A percentile compares a stretch with the other conserved stretches of the same genome.
phyloP scores from a whole-genome alignment of 1,140 invertebrate species.

The Galendromus occidentalis region DNA sequence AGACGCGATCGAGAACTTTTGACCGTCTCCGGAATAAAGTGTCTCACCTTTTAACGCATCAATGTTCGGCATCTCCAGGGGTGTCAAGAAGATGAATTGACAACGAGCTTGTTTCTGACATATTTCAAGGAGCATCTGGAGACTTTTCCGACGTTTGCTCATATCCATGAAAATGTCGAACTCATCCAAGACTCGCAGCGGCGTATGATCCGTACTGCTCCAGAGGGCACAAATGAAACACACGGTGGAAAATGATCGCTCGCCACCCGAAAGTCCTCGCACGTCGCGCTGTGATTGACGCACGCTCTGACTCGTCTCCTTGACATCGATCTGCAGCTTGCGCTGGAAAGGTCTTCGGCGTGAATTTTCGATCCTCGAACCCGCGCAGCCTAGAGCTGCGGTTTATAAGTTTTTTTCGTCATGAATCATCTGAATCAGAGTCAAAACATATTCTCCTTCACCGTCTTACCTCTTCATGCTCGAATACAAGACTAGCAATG shows the following conservation, averaged over 20 bases:
- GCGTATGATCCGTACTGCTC: slow-evolving; percentile 57
- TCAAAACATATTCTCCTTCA: too few species aligned
- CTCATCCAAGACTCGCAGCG: slow-evolving; percentile 89
- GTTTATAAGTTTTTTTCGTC: too few species aligned
- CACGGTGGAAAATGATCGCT: slow-evolving; percentile 81
- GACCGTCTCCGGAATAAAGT: too few species aligned
- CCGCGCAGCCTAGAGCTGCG: too few species aligned
- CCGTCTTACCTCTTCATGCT: background rate
- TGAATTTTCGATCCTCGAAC: too few species aligned
- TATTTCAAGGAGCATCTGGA: slow-evolving; percentile 29
- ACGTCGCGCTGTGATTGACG: slow-evolving; percentile 11
- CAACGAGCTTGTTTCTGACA: slow-evolving; percentile 20
- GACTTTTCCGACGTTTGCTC: slow-evolving; percentile 28
- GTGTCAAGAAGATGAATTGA: slow-evolving; percentile 32
- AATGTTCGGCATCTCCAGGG: slow-evolving; percentile 24
- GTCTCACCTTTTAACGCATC: background rate
- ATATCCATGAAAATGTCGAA: slow-evolving; percentile 87
- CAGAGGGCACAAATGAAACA: slow-evolving; percentile 82
- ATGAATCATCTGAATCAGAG: too few species aligned
- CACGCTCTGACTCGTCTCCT: too few species aligned
- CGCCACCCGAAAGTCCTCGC: slow-evolving; percentile 65
- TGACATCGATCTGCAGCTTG: too few species aligned
- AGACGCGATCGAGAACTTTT: too few species aligned
- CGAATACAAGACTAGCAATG: background rate
- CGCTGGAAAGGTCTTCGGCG: too few species aligned